These are phyloP conservation scores for Solea senegalensis DNA, from an alignment of 2,113 vertebrate genomes.

Conservation along the genomic window DNA sequence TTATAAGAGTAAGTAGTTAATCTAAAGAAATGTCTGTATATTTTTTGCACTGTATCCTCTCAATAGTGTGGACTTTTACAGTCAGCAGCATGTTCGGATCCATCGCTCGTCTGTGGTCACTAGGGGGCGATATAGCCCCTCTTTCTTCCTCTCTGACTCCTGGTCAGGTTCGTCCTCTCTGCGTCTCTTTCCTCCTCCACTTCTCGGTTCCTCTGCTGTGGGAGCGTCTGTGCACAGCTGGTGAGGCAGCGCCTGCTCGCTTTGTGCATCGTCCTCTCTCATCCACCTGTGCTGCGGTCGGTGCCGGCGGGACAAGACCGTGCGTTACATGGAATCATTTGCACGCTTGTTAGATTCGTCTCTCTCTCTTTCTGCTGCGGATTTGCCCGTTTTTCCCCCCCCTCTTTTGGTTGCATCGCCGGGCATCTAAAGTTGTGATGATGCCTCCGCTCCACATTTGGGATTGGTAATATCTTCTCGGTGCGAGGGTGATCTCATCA, in stretches of 20 bases:
- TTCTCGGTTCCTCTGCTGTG: constrained; percentile 42
- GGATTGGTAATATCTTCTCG: constrained; percentile 68
- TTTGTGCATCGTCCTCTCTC: constrained; percentile 43
- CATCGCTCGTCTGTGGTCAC: constrained; percentile 38
- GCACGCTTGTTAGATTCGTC: background rate
- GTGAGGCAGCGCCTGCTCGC: constrained; percentile 44
- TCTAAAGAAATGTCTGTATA: no score
- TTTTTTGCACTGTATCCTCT: no score
- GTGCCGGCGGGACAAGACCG: constrained; percentile 46
- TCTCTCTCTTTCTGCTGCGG: constrained; percentile 2
- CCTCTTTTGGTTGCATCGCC: constrained; percentile 7
- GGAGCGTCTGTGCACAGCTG: constrained; percentile 57
- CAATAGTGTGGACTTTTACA: constrained; percentile 24
- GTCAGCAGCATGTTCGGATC: background rate
- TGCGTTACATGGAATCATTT: constrained; percentile 61
- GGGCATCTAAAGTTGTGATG: constrained; percentile 75
- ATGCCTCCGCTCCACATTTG: constrained; percentile 68
- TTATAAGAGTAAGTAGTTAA: no score
- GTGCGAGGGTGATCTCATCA: constrained; percentile 47
- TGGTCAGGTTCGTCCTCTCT: constrained; percentile 5
- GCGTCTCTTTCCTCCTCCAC: constrained; percentile 7
- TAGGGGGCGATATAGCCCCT: constrained; percentile 59
- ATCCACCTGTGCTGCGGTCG: constrained; percentile 65
- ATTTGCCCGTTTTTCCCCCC: constrained; percentile 23
- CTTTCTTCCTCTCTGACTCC: constrained; percentile 10